Evolutionary conservation across 2,888 invertebrate genomes (phyloP).

Genomic region (Eumacrocentrus americanus): DNA sequence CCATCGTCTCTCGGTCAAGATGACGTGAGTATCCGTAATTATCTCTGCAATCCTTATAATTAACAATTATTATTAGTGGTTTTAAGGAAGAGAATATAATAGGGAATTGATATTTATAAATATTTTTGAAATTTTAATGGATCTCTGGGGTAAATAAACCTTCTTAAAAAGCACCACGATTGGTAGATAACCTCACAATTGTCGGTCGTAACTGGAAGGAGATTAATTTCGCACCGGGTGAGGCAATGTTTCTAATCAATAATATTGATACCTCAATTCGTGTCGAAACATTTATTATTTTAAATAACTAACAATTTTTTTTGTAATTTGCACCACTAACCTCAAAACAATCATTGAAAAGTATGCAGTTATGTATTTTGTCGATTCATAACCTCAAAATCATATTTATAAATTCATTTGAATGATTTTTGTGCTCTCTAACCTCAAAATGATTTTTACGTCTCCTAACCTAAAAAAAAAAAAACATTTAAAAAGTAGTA

Average conservation of each 20-base stretch:
- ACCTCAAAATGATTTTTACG: too few species aligned
- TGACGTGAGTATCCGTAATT: conserved; percentile 44
- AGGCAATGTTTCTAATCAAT: conserved; percentile 29
- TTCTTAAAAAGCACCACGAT: conserved; percentile 33
- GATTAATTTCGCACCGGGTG: conserved; percentile 34
- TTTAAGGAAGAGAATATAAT: too few species aligned
- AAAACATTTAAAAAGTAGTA: too few species aligned
- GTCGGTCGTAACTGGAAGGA: conserved; percentile 34
- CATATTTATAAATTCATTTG: too few species aligned
- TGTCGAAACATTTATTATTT: conserved; percentile 36
- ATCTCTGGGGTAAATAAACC: neutral
- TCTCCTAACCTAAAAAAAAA: too few species aligned
- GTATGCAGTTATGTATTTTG: neutral
- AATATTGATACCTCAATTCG: conserved; percentile 34
- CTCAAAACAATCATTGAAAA: neutral
- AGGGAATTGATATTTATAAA: neutral
- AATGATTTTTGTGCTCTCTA: neutral
- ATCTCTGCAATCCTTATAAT: neutral
- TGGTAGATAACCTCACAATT: conserved; percentile 21
- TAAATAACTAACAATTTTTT: too few species aligned
- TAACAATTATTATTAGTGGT: too few species aligned
- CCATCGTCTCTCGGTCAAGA: conserved; percentile 29
- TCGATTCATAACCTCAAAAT: too few species aligned
- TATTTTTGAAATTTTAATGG: neutral
- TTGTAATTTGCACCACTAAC: too few species aligned